Base-by-base conservation (phyloP, 2,888 invertebrate genomes). In the Calliopum simillimum region DNA sequence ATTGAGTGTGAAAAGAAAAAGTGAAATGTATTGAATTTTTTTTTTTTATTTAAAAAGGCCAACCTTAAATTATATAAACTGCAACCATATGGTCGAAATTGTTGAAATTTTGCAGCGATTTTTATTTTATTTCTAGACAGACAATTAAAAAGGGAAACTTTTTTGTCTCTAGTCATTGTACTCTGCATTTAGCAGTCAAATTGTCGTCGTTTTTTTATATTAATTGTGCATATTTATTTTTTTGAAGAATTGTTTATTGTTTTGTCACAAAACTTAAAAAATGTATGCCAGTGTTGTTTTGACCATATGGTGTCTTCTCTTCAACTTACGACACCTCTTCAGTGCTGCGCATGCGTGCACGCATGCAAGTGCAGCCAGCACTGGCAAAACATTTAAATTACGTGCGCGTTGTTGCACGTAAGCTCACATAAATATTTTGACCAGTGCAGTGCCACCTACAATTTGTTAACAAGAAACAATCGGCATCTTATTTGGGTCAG, bases 1-100 rank as follows among this genome's bases (percentile, higher is more conserved):
- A 53, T 51, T 25, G 41, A 16, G 33, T 8, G 56, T 44, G 59
- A 72, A 68, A 33, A 68, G 66, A 66, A 68, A 70, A 65, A 70
- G 68, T 62, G 68, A 68, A 72, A 68, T 72, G 65, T 65, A 68
- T 70, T 68, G 68, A 70, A 72, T 72, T 68, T 61, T 68, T 68
- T 70, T 70, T 69, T 67, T 70, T 72, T 72, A 70, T 68, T 41
- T 5, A 41, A 59, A 47, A 72, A 61, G 41, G 41, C 46, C 67
- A 70, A 72, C 65, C 64, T 58, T 58, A 65, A 66, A 33, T 33
- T 33, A 33, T 33, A 33, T 33, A 33, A 33, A 8, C 33, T 33
- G 33, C 8, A 8, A 33, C 33, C 33, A 33, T 33, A 33, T 33
- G 33, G 33, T 33, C 33, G n/a, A 33, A 33, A 33, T 33, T 33